Percentiles rank a stretch among this genome's conserved stretches.
phyloP scores from a whole-genome alignment of 2,113 vertebrate genomes.

The Aegithalos caudatus region DNA sequence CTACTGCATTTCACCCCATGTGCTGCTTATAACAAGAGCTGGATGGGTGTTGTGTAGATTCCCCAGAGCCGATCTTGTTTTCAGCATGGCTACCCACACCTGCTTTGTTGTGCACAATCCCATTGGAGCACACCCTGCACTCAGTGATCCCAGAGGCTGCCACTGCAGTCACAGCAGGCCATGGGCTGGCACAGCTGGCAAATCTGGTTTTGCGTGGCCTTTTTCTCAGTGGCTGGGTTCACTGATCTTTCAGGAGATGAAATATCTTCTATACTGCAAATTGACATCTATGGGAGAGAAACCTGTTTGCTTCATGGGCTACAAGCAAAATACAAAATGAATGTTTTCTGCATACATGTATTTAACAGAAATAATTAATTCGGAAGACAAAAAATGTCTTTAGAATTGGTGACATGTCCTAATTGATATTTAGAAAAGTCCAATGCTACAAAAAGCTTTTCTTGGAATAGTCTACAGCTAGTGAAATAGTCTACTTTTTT shows the following conservation, averaged over 20 bases:
- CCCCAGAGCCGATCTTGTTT: background rate
- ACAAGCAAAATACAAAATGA: background rate
- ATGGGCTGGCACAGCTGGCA: background rate
- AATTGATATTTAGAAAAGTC: background rate
- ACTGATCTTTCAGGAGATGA: background rate
- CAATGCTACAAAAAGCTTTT: background rate
- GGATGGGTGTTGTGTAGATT: background rate
- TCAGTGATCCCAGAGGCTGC: background rate
- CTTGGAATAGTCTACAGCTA: background rate
- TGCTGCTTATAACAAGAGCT: background rate
- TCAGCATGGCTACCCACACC: background rate
- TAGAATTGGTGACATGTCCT: background rate
- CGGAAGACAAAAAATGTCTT: background rate
- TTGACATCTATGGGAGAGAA: background rate
- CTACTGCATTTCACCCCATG: background rate
- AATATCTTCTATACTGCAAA: background rate
- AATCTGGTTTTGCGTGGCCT: background rate
- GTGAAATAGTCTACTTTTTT: too few relatives aligned
- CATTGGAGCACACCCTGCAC: fast-evolving
- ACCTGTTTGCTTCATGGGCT: background rate
- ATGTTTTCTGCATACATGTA: background rate
- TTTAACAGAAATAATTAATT: background rate
- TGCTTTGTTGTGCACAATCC: background rate
- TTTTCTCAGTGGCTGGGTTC: background rate
- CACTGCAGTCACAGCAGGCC: background rate